Evolutionary conservation across 2,113 vertebrate genomes (phyloP), one percentile per base, ranked within the genome.

Genomic region (Thalassoma bifasciatum): DNA sequence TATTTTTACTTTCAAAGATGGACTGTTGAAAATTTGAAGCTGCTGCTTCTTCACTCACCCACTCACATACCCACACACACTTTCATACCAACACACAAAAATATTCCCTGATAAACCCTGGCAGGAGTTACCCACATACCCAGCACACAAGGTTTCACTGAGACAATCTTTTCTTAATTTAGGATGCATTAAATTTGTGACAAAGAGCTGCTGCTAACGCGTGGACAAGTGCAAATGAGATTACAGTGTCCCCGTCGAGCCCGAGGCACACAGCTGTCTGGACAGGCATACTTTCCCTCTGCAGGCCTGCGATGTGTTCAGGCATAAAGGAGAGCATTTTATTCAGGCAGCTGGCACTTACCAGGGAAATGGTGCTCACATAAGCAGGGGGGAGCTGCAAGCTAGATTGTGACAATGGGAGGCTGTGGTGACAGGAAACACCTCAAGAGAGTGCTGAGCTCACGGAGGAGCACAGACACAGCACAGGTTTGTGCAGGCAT

Each of bases 291-390:
- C 13, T 60, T 79, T 62, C 42, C 26, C 53, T 81, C 64, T 64
- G 53, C 56, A 69, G 68, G 77, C 71, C 74, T 24, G 66, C 69
- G 60, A 77, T 82, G 74, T 79, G 66, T 66, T 73, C 76, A 72
- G 53, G 60, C 73, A 72, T 83, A 53, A 74, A 72, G 42, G 38
- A 34, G 14, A 63, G 52, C 58, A 46, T 78, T 76, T 74, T 30
- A 80, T 85, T 74, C 65, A 60, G 63, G 75, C 83, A 83, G 75
- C 71, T 81, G 75, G 58, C 68, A 66, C 49, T 70, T 77, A 66
- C 66, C 37, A 66, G 56, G 74, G 74, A 68, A 75, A 85, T 36
- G 24, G 51, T 34, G 64, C 56, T 50, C 65, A 63, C 71, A 70
- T 56, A 52, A 54, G 56, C 54, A 61, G 47, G 5, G 23, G 23